These are phyloP conservation scores for Carpatolechia fugitivella DNA, from an alignment of 2,888 invertebrate genomes.

Conservation along the genomic window DNA sequence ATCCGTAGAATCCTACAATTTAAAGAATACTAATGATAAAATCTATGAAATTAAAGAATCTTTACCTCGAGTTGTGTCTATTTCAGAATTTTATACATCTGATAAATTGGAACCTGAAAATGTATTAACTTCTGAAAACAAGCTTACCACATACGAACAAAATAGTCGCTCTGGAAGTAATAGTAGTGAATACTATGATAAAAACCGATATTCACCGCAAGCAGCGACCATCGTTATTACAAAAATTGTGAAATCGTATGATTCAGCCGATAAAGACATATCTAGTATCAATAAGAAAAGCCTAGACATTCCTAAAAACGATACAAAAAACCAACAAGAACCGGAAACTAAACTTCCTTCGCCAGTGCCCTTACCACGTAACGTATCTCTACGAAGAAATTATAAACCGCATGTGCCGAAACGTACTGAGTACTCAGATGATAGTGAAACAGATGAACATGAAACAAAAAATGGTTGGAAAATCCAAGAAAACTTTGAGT, in stretches of 20 bases:
- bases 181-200: not conserved
- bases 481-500: not conserved
- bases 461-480: not conserved
- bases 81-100: not conserved
- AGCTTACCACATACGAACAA: not conserved
- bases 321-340: not conserved
- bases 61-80: not conserved
- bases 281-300: not conserved
- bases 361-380: not conserved
- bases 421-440: not conserved
- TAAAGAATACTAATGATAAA: too few species aligned
- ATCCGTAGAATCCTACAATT: not conserved
- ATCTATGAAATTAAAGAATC: too few species aligned
- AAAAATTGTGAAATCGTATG: not conserved
- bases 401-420: not conserved
- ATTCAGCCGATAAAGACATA: not conserved
- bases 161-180: not conserved
- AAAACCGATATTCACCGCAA: not conserved
- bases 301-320: not conserved
- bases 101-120: not conserved
- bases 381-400: not conserved
- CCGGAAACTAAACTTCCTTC: not conserved
- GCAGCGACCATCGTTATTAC: not conserved
- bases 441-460: constrained; percentile 19
- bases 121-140: not conserved